Evolutionary conservation across 1,140 invertebrate species (phyloP).

Genomic region (Heterodera carotae): DNA sequence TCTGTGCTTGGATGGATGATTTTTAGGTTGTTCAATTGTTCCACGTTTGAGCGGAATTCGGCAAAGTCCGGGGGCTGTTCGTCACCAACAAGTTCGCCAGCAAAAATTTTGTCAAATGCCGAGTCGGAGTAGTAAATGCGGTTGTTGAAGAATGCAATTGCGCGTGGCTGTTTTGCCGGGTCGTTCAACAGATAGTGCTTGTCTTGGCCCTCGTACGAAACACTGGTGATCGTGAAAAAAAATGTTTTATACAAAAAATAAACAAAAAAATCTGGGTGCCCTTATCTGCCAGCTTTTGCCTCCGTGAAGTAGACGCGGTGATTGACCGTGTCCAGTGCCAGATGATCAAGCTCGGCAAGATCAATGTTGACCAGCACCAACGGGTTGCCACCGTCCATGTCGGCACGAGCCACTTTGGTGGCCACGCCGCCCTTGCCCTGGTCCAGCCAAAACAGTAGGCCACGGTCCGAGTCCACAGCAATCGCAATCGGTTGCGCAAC

Average conservation of each 20-base stretch:
- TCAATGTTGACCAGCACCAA: constrained; percentile 64
- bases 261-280: constrained; percentile 16
- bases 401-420: constrained; percentile 84
- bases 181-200: constrained; percentile 73
- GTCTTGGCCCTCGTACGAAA: constrained; percentile 77
- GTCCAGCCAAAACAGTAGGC: constrained; percentile 90
- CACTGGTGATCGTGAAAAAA: constrained; percentile 71
- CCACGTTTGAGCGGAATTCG: constrained; percentile 74
- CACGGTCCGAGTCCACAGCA: constrained; percentile 84
- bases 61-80: constrained; percentile 73
- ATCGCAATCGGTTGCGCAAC: constrained; percentile 85
- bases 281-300: constrained; percentile 75
- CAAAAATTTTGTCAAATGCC: constrained; percentile 82
- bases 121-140: constrained; percentile 86
- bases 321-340: constrained; percentile 81
- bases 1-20: constrained; percentile 48
- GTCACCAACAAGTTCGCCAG: constrained; percentile 77
- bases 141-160: constrained; percentile 80
- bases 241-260: constrained; percentile 33
- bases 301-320: constrained; percentile 84
- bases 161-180: constrained; percentile 73
- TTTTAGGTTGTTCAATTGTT: constrained; percentile 71
- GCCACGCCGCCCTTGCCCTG: constrained; percentile 84
- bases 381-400: constrained; percentile 84
- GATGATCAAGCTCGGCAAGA: constrained; percentile 73